A percentile compares a stretch with the other conserved stretches of the same genome.
Conservation (phyloP, 30 jellyfish, hydroid and myxozoan genomes). For the Euphysa ruthae region DNA sequence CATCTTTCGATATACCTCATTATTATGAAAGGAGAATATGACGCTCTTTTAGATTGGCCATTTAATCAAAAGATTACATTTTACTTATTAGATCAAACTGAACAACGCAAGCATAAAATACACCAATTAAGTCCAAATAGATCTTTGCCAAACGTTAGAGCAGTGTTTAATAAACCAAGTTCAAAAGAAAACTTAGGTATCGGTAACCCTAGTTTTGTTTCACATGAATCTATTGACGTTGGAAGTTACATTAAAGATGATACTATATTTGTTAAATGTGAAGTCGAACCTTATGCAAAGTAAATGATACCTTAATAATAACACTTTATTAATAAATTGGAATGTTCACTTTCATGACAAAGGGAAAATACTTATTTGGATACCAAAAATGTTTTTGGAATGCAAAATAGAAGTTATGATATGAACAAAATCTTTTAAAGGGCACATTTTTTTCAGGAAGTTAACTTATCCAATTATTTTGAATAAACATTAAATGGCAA, state of each 20-base stretch:
- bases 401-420: no score
- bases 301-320: no score
- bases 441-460: no score
- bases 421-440: no score
- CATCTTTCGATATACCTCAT: conserved; percentile 80
- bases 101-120: conserved; percentile 73
- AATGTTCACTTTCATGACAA: no score
- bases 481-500: no score
- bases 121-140: conserved; percentile 94
- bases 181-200: conserved; percentile 79
- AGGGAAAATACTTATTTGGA: no score
- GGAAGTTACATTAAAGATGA: conserved; percentile 76
- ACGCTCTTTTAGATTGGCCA: conserved; percentile 87
- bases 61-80: conserved; percentile 79
- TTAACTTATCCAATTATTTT: no score
- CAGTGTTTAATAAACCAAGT: conserved; percentile 83
- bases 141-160: conserved; percentile 83
- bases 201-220: conserved; percentile 93
- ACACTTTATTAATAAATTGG: no score
- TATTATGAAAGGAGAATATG: conserved; percentile 90
- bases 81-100: conserved; percentile 77
- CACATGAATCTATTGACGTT: conserved; percentile 75
- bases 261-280: conserved; percentile 69
- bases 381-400: no score
- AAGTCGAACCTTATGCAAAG: conserved; percentile 47